phyloP scores from a whole-genome alignment of 2,888 invertebrate genomes.

The Teleiodes luculella region DNA sequence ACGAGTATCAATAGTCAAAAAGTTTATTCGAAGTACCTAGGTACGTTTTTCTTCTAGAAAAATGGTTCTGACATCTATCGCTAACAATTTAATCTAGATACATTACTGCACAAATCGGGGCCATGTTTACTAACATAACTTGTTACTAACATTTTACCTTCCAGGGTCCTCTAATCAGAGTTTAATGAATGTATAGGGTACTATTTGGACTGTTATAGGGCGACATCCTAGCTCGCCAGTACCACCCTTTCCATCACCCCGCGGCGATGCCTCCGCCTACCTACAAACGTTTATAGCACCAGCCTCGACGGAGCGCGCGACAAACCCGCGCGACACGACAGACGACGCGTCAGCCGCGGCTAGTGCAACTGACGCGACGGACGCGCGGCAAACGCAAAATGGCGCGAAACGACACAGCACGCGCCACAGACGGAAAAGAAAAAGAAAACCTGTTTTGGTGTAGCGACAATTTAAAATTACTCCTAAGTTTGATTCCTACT shows the following conservation, averaged over 20 bases:
- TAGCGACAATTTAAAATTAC: slow-evolving; percentile 34
- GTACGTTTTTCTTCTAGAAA: too few relatives aligned
- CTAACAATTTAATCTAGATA: too few relatives aligned
- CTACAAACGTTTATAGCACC: slow-evolving; percentile 74
- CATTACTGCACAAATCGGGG: too few relatives aligned
- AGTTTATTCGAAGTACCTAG: too few relatives aligned
- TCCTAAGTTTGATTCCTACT: slow-evolving; percentile 24
- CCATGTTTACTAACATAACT: slow-evolving; percentile 9
- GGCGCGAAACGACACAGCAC: slow-evolving; percentile 35
- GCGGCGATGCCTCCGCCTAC: slow-evolving; percentile 57
- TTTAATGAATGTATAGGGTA: slow-evolving; percentile 69
- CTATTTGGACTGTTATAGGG: slow-evolving; percentile 67
- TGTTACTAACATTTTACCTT: slow-evolving; percentile 26
- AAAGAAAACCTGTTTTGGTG: slow-evolving; percentile 66
- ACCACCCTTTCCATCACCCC: slow-evolving; percentile 72
- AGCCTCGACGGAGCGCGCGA: slow-evolving; percentile 31
- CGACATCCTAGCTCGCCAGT: slow-evolving; percentile 70
- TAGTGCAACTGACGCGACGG: slow-evolving; percentile 25
- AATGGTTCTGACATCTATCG: too few relatives aligned
- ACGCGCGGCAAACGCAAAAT: slow-evolving; percentile 25
- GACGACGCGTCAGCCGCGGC: neutral
- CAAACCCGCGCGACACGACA: slow-evolving; percentile 22
- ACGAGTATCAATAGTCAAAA: too few relatives aligned
- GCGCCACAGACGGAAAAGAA: slow-evolving; percentile 55
- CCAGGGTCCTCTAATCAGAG: slow-evolving; percentile 23